phyloP scores from a whole-genome alignment of 2,113 vertebrate species.

The Mesoclemmys tuberculata region DNA sequence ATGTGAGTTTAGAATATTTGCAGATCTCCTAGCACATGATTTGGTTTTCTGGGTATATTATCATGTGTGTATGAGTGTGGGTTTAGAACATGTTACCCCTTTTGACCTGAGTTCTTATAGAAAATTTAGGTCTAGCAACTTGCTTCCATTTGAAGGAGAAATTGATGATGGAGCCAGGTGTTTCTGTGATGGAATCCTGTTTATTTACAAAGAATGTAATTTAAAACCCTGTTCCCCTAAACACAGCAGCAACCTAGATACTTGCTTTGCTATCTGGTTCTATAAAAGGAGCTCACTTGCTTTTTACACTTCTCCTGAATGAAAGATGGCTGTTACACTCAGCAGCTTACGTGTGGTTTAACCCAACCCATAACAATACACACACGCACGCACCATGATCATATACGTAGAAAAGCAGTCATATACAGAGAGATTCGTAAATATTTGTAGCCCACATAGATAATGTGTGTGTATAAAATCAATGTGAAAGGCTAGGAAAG shows the following conservation, averaged over 20 bases:
- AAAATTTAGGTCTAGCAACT: not conserved
- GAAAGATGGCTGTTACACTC: not conserved
- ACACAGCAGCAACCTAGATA: not conserved
- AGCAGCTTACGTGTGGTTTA: too few species aligned
- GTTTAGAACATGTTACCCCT: not conserved
- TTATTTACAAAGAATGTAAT: not conserved
- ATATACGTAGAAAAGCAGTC: not conserved
- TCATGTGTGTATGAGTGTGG: rapidly evolving
- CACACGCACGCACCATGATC: rapidly evolving
- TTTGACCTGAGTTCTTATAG: not conserved
- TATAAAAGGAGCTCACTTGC: not conserved
- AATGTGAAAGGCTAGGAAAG: not conserved
- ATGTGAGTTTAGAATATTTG: not conserved
- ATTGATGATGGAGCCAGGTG: not conserved
- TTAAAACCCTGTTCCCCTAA: not conserved
- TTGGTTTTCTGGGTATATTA: not conserved
- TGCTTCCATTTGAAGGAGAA: not conserved
- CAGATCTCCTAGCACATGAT: not conserved
- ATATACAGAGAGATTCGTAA: not conserved
- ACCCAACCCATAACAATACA: too few species aligned
- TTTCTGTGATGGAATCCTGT: not conserved
- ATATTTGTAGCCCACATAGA: not conserved
- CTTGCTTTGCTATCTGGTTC: not conserved
- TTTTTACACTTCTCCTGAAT: not conserved
- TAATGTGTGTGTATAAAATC: not conserved